Percentiles rank a stretch among this genome's conserved stretches.
Conservation (phyloP, 2,888 invertebrate species). For the Sipha maydis region DNA sequence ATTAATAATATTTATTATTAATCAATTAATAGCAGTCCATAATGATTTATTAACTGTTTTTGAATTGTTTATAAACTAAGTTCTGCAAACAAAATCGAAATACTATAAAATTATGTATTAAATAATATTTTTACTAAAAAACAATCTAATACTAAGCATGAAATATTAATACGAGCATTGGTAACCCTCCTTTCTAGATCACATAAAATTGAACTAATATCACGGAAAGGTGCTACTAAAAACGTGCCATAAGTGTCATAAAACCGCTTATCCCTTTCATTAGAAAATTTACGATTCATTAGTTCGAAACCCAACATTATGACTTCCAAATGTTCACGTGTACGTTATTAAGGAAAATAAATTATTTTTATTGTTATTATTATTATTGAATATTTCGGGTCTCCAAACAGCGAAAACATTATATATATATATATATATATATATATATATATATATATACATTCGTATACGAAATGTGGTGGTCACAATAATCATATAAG, state of each 20-base stretch:
- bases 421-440: too few species aligned
- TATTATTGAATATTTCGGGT: slow-evolving; percentile 52
- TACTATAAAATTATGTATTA: background rate
- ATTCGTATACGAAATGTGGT: slow-evolving; percentile 13
- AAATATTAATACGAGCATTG: slow-evolving; percentile 8
- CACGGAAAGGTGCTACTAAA: background rate
- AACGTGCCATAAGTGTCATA: slow-evolving; percentile 61
- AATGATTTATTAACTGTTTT: background rate
- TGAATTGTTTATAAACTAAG: background rate
- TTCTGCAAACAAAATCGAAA: background rate
- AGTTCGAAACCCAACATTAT: slow-evolving; percentile 57
- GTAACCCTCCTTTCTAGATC: slow-evolving; percentile 1
- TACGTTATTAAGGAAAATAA: slow-evolving; percentile 53
- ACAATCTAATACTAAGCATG: background rate
- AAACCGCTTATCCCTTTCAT: slow-evolving; percentile 60
- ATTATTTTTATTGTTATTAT: slow-evolving; percentile 46
- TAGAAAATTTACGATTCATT: slow-evolving; percentile 57
- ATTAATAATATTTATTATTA: too few species aligned
- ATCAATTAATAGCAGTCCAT: too few species aligned
- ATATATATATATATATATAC: background rate
- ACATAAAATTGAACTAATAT: slow-evolving; percentile 41
- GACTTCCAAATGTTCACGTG: slow-evolving; percentile 61
- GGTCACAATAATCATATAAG: slow-evolving; percentile 44
- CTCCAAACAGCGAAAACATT: slow-evolving; percentile 35
- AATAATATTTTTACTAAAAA: slow-evolving; percentile 18